Evolutionary conservation across 2,113 vertebrate genomes (phyloP), one percentile per base, ranked within the genome.

Genomic region (Xerus inauris): DNA sequence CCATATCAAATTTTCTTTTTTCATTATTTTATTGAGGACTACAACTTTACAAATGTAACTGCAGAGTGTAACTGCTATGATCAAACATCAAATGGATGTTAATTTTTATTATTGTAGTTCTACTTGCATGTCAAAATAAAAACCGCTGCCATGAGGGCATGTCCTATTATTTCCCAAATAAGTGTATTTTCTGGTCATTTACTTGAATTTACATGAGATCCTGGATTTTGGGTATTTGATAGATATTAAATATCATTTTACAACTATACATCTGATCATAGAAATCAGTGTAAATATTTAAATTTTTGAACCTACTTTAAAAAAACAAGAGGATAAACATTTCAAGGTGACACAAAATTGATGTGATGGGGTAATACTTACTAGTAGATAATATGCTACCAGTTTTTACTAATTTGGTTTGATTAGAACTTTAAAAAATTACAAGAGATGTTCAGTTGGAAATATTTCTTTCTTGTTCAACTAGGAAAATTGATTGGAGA

Each of bases 111-210:
- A 57, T 92, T 92, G 87, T 54, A 72, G 4, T 83, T 79, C 91
- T 76, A 35, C 3, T 38, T 14, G 13, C 6, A 22, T 67, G 64
- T 8, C 47, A 81, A 73, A n/a, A n/a, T n/a, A n/a, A 67, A 93
- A 1, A 3, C 30, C 45, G 8, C 51, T 76, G 38, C 51, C 35
- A 49, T 12, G 51, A 26, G 47, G 38, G 1, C 35, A 13, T 72
- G 1, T 54, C 87, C 73, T 92, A 45, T 91, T 65, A 81, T 94
- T 95, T 85, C 17, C 32, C 57, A 77, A 94, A 59, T 83, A 81
- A 76, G 73, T 65, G 47, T 35, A 65, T 94, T 77, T 65, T 64
- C 19, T 87, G 19, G 5, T 87, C 10, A 45, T 89, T 77, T 86
- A n/a, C 54, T 94, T 89, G 75, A 64, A 32, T 22, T 75, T 49